Conservation (phyloP, 2,797 vertebrate genomes). For the Astyanax mexicanus region DNA sequence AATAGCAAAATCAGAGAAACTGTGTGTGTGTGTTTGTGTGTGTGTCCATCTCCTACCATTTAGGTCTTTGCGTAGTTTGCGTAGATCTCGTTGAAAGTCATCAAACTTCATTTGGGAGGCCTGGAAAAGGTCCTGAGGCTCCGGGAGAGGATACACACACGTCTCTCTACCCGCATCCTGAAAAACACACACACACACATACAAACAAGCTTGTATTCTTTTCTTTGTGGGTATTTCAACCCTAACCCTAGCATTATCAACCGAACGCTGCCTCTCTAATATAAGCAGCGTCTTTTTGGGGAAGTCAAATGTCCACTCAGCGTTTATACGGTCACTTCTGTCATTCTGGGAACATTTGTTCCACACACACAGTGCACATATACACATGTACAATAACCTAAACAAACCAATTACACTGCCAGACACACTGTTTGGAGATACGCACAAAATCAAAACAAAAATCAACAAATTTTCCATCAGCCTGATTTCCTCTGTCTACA, state of each 20-base stretch:
- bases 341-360: neutral
- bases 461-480: constrained; percentile 8
- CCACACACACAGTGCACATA: constrained; percentile 2
- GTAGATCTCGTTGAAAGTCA: constrained; percentile 94
- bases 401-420: constrained; percentile 25
- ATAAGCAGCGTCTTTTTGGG: neutral
- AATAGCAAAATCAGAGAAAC: too few species aligned
- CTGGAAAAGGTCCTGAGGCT: constrained; percentile 96
- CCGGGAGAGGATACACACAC: constrained; percentile 90
- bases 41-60: constrained; percentile 76
- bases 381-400: constrained; percentile 49
- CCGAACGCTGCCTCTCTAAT: neutral
- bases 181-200: constrained; percentile 52
- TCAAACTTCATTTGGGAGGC: constrained; percentile 97
- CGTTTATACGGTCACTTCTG: neutral
- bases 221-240: too few species aligned
- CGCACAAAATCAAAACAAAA: constrained; percentile 1
- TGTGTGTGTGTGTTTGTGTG: constrained; percentile 25
- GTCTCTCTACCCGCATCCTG: constrained; percentile 94
- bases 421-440: constrained; percentile 17
- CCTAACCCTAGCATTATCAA: too few species aligned
- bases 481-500: constrained; percentile 27
- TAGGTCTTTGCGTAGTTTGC: constrained; percentile 93
- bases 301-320: neutral
- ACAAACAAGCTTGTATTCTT: too few species aligned